A percentile compares a stretch with the other conserved stretches of the same genome.
Conservation (phyloP, 1,140 invertebrate species). For the Choristoneura fumiferana region DNA sequence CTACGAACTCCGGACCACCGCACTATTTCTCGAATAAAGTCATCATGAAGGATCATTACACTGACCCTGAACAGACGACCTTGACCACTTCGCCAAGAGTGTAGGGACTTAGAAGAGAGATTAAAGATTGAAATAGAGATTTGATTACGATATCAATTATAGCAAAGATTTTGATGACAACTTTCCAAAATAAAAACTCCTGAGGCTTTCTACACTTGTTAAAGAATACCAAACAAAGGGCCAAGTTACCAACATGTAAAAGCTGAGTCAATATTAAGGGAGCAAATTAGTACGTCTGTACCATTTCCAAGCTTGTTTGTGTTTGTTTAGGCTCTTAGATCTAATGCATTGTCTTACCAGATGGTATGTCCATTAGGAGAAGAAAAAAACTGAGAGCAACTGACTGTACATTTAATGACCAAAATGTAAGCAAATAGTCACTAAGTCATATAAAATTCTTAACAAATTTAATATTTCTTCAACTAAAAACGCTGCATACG, state of each 20-base stretch:
- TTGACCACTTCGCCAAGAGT: too few relatives aligned
- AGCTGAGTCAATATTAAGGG: conserved; percentile 39
- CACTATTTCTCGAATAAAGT: too few relatives aligned
- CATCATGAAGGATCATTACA: too few relatives aligned
- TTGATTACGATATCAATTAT: too few relatives aligned
- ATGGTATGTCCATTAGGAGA: conserved; percentile 20
- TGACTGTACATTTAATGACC: too few relatives aligned
- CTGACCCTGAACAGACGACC: too few relatives aligned
- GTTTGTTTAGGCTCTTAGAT: conserved; percentile 38
- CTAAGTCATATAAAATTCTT: neutral
- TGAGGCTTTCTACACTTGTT: neutral
- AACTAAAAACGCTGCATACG: neutral
- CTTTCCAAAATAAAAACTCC: too few relatives aligned
- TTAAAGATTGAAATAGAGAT: too few relatives aligned
- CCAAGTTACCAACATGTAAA: conserved; percentile 26
- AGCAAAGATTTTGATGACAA: too few relatives aligned
- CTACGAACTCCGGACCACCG: too few relatives aligned
- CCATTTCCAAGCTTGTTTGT: conserved; percentile 33
- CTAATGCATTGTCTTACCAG: conserved; percentile 25
- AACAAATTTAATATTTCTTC: neutral
- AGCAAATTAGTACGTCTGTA: conserved; percentile 48
- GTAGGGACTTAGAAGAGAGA: too few relatives aligned
- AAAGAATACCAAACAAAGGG: neutral
- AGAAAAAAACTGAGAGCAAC: conserved; percentile 15
- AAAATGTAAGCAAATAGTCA: too few relatives aligned